Evolutionary conservation across 1,140 invertebrate species (phyloP), one percentile per base, ranked within the genome.

Genomic region (Leucophenga varia): DNA sequence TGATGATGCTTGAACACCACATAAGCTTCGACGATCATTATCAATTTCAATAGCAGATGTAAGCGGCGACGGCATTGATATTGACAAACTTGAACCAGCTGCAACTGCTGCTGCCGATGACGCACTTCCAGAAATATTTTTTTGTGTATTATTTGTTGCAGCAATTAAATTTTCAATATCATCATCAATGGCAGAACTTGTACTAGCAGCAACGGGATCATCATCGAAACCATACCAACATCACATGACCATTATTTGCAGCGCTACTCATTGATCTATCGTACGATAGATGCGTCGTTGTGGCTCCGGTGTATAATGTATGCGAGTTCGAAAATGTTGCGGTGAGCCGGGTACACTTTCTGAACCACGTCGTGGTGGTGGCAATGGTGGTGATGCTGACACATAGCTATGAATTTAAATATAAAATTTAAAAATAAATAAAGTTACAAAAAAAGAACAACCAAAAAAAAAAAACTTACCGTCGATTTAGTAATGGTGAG

Each of bases 251-350:
- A 74, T 74, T 36, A 75, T 75, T 75, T 75, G 69, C 49, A 75
- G 69, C 38, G 69, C 72, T 47, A 75, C 72, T 75, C 72, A 75
- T 75, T 75, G 72, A 60, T 75, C 72, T 64, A 75, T 74, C 5
- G 79, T 80, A 72, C 79, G 78, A 72, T 81, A 82, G 47, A 83
- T 78, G 64, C 84, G 79, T 50, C 86, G 78, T 59, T 87, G 85
- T 13, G 84, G 85, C 75, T 88, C 85, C 7, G 86, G 86, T 3
- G 86, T 88, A 55, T 86, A 86, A 61, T 84, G 84, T 49, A 86
- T 80, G 57, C 83, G 79, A 17, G 83, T 79, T 50, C 82, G 77
- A 35, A 83, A 75, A 55, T 86, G 82, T 57, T 85, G 84, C 20
- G 86, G 86, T 32, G 84, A 86, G 31, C 84, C 84, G 16, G 85